phyloP scores from a whole-genome alignment of 2,888 invertebrate genomes.

The Sericinus montela region DNA sequence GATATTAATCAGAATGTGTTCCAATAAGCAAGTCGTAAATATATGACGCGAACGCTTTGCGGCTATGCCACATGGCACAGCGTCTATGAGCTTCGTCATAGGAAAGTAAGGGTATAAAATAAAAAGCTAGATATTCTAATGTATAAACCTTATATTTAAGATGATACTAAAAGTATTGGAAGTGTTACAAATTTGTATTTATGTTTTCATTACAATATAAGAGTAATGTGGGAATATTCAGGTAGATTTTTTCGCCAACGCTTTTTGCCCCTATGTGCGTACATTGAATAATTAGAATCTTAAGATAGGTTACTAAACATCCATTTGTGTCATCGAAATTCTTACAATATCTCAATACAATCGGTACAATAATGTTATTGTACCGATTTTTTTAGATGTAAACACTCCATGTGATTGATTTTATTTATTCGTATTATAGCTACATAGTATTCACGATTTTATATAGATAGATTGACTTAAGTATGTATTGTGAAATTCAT shows the following conservation, averaged over 20 bases:
- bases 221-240: conserved; percentile 30
- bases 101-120: conserved; percentile 68
- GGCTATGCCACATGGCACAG: conserved; percentile 56
- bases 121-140: conserved; percentile 56
- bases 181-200: conserved; percentile 78
- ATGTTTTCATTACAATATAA: conserved; percentile 31
- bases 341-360: conserved; percentile 30
- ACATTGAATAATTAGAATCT: conserved; percentile 15
- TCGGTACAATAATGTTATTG: conserved; percentile 24
- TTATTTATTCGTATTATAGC: conserved; percentile 34
- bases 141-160: conserved; percentile 65
- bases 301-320: conserved; percentile 23
- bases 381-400: conserved; percentile 23
- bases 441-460: conserved; percentile 43
- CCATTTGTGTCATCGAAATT: conserved; percentile 20
- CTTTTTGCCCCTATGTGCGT: conserved; percentile 13
- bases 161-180: conserved; percentile 73
- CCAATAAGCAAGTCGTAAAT: conserved; percentile 45
- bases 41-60: conserved; percentile 47
- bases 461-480: conserved; percentile 33
- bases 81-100: conserved; percentile 73
- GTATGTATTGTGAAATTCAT: conserved; percentile 51
- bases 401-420: conserved; percentile 25
- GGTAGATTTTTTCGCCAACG: conserved; percentile 20
- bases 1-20: conserved; percentile 60